Evolutionary conservation across 2,888 invertebrate genomes (phyloP).

Genomic region (Danaus chrysippus): DNA sequence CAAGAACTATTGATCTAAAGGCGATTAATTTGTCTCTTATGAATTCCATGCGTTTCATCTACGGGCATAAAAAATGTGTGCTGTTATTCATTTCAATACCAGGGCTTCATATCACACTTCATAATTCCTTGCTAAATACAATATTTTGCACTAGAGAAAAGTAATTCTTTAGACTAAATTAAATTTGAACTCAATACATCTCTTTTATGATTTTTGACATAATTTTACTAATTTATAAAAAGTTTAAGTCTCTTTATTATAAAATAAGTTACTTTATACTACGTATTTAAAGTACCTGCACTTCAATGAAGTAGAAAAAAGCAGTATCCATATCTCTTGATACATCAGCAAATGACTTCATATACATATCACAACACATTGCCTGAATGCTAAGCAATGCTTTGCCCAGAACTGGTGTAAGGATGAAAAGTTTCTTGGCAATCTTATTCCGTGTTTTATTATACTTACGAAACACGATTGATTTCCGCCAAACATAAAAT

Average conservation of each 20-base stretch:
- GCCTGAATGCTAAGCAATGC: constrained; percentile 85
- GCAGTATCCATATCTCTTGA: constrained; percentile 67
- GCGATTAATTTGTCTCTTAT: constrained; percentile 54
- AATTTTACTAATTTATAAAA: no score
- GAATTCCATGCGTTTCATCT: constrained; percentile 73
- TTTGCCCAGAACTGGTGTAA: constrained; percentile 84
- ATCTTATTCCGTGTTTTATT: constrained; percentile 78
- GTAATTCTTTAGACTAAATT: no score
- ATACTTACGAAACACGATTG: constrained; percentile 84
- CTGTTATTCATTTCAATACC: neutral
- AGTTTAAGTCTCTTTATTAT: no score
- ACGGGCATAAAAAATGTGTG: constrained; percentile 30
- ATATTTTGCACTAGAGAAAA: no score
- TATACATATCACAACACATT: constrained; percentile 82
- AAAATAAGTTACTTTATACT: neutral
- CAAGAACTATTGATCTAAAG: constrained; percentile 63
- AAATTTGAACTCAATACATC: no score
- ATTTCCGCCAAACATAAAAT: constrained; percentile 89
- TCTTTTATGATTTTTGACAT: no score
- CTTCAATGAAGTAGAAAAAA: constrained; percentile 85
- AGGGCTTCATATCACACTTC: no score
- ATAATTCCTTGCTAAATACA: no score
- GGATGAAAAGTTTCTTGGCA: constrained; percentile 84
- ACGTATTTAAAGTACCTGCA: constrained; percentile 70
- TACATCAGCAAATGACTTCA: constrained; percentile 81